Evolutionary conservation across 2,113 vertebrate genomes (phyloP).

Genomic region (Hiodon alosoides): DNA sequence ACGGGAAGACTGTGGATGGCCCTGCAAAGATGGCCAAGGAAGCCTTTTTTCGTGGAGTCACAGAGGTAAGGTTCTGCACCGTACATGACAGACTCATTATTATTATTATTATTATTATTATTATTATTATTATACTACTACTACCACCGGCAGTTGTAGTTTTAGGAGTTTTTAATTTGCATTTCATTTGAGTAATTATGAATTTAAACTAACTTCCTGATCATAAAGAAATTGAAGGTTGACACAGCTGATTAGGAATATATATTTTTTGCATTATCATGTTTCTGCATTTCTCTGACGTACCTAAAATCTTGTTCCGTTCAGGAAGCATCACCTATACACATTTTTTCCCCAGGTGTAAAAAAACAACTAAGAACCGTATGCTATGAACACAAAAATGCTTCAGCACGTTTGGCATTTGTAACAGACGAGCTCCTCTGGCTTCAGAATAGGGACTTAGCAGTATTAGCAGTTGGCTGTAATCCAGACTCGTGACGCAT

Average conservation of each 20-base stretch:
- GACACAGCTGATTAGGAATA: no score
- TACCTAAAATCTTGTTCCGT: neutral
- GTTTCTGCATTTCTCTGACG: neutral
- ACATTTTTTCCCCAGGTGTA: neutral
- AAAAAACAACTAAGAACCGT: neutral
- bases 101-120: neutral
- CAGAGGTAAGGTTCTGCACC: constrained; percentile 68
- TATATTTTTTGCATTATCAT: no score
- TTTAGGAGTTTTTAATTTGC: no score
- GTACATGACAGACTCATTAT: constrained; percentile 20
- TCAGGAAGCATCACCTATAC: neutral
- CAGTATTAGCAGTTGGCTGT: no score
- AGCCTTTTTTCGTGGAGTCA: constrained; percentile 86
- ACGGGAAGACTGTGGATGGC: constrained; percentile 93
- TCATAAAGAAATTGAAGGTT: no score
- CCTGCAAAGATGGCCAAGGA: constrained; percentile 90
- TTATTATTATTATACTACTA: neutral
- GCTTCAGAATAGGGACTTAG: no score
- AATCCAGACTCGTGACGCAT: no score
- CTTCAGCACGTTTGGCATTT: neutral
- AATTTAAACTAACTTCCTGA: no score
- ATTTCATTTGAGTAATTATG: no score
- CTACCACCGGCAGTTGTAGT: no score
- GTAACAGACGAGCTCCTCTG: neutral
- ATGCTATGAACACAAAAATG: neutral